These are phyloP conservation scores for Trididemnum nubilum DNA, from an alignment of 23 tunicate genomes.

Conservation along the genomic window DNA sequence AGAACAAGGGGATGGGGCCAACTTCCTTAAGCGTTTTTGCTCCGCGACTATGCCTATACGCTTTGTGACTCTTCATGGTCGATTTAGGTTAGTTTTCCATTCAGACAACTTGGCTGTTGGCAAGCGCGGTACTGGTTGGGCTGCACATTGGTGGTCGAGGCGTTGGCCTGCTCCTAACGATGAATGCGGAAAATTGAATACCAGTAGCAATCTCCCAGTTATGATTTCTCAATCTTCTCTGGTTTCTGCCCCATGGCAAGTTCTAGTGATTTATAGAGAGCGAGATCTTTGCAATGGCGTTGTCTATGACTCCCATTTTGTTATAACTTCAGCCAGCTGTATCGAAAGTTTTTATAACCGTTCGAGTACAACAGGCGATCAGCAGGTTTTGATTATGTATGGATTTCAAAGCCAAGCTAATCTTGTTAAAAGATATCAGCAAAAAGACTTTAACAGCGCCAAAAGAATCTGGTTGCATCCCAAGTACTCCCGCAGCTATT, in stretches of 20 bases:
- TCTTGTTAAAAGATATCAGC: not conserved
- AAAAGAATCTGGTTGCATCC: slow-evolving; percentile 4
- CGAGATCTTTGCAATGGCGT: not conserved
- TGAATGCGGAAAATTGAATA: not conserved
- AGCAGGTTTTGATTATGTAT: not conserved
- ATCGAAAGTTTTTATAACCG: not conserved
- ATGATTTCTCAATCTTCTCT: not conserved
- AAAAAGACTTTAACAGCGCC: not conserved
- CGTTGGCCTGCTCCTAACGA: not conserved
- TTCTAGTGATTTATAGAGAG: not conserved
- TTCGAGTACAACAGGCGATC: not conserved
- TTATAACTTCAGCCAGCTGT: not conserved
- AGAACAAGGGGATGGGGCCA: not conserved
- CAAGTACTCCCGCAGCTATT: not conserved
- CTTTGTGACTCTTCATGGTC: not conserved
- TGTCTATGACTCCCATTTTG: not conserved
- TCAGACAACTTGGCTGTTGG: not conserved
- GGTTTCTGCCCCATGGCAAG: not conserved
- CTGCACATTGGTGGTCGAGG: slow-evolving; percentile 11
- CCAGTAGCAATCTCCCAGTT: not conserved
- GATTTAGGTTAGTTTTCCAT: not conserved
- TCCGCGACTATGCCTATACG: not conserved
- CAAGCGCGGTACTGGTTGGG: not conserved
- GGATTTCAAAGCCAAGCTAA: slow-evolving; percentile 1
- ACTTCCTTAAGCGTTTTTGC: not conserved